These are phyloP conservation scores for Lathamus discolor DNA, from an alignment of 2,113 vertebrate genomes.

Conservation along the genomic window DNA sequence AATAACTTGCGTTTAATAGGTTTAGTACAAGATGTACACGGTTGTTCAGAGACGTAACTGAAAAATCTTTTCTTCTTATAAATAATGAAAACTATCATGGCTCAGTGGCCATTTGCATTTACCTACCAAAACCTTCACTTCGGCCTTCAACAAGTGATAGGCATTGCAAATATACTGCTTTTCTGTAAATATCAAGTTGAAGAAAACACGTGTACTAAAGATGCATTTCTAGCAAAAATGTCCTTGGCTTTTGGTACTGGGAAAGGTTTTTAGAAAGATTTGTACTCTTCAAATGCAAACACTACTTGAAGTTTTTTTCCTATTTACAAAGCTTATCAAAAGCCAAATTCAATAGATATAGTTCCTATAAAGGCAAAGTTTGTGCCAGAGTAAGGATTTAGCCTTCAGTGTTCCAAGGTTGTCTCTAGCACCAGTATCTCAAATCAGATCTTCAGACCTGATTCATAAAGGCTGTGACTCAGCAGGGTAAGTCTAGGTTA, in stretches of 20 bases:
- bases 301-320: background rate
- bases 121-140: background rate
- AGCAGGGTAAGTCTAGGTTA: background rate
- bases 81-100: background rate
- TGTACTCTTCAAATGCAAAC: background rate
- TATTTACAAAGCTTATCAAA: background rate
- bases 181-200: background rate
- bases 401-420: background rate
- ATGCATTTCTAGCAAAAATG: background rate
- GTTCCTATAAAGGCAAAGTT: background rate
- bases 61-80: background rate
- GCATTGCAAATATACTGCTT: background rate
- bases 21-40: background rate
- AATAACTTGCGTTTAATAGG: background rate
- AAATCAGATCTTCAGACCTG: background rate
- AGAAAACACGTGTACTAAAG: background rate
- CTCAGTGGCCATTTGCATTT: background rate
- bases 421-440: background rate
- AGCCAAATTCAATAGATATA: background rate
- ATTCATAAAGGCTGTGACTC: background rate
- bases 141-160: background rate
- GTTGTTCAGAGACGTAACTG: background rate
- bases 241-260: background rate
- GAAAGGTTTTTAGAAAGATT: background rate
- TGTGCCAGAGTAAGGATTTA: background rate